Conservation (phyloP, 2,113 vertebrate species). For the Setophaga kirtlandii region DNA sequence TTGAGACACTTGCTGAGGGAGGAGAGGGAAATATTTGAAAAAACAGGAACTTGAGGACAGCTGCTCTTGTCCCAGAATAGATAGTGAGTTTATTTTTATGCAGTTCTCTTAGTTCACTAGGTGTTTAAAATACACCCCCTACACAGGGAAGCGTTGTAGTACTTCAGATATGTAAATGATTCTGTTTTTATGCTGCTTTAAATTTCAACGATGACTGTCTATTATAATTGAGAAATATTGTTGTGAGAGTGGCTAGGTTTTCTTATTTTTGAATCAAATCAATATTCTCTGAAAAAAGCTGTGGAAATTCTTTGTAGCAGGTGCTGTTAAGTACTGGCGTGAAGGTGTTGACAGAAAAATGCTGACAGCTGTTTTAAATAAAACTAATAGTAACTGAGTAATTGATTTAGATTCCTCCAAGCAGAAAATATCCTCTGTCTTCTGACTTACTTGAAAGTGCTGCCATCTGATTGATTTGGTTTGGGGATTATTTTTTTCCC, state of each 20-base stretch:
- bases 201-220: not conserved
- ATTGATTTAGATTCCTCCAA: not conserved
- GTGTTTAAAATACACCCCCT: not conserved
- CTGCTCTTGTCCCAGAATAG: not conserved
- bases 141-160: not conserved
- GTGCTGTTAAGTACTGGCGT: not conserved
- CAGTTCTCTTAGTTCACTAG: not conserved
- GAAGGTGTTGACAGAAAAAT: not conserved
- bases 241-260: not conserved
- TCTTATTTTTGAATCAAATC: not conserved
- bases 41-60: not conserved
- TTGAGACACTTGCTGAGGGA: not conserved
- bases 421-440: not conserved
- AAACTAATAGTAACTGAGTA: rapidly evolving
- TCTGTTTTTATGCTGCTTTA: not conserved
- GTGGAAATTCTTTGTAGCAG: not conserved
- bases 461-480: not conserved
- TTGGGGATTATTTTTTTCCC: not conserved
- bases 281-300: not conserved
- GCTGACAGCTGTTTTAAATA: not conserved
- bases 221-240: not conserved
- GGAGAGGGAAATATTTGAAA: not conserved
- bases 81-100: not conserved
- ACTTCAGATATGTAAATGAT: not conserved
- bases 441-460: not conserved